A percentile compares a stretch with the other conserved stretches of the same genome.
Conservation (phyloP, 2,797 vertebrate species). For the Amphiprion clarkii region DNA sequence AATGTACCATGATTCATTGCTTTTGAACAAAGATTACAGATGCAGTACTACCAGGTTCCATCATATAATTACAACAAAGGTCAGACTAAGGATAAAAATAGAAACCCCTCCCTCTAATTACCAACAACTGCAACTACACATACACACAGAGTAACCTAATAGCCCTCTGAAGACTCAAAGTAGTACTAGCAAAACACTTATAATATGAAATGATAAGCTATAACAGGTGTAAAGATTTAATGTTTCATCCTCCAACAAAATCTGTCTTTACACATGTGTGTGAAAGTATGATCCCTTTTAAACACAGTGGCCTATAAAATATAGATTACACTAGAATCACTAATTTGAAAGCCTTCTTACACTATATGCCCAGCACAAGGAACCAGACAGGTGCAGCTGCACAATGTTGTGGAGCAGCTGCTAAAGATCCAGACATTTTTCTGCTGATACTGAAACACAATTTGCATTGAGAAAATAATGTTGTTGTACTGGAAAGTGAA, state of each 20-base stretch:
- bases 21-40: not conserved
- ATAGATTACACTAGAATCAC: no score
- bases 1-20: not conserved
- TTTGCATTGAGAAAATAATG: no score
- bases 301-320: no score
- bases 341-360: no score
- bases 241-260: conserved; percentile 1
- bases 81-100: not conserved
- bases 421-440: no score
- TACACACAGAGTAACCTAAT: not conserved
- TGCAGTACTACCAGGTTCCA: not conserved
- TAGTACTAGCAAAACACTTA: not conserved
- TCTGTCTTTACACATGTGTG: not conserved
- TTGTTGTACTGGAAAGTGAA: no score
- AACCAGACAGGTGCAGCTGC: no score
- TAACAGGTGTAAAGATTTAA: conserved; percentile 45
- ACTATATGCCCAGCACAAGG: no score
- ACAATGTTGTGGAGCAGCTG: no score
- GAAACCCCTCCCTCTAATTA: not conserved
- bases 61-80: not conserved
- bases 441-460: no score
- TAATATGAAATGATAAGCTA: not conserved
- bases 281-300: no score
- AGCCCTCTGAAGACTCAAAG: not conserved
- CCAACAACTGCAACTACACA: not conserved